phyloP scores from a whole-genome alignment of 2,888 invertebrate species.

The Choreutis nemorana region DNA sequence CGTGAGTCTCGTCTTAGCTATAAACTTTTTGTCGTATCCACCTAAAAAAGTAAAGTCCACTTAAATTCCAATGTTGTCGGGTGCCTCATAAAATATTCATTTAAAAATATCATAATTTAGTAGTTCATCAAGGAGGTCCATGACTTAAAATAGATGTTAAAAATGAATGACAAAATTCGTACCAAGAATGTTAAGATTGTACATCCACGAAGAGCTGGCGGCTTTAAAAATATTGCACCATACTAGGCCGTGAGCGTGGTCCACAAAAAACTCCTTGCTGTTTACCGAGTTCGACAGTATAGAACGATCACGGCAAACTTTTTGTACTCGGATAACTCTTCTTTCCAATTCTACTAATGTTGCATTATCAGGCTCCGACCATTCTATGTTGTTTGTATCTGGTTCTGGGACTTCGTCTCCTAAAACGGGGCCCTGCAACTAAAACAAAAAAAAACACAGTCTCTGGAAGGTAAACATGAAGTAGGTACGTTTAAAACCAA shows the following conservation, averaged over 20 bases:
- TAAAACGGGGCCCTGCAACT: conserved; percentile 48
- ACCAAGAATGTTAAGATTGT: conserved; percentile 79
- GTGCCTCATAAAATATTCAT: neutral
- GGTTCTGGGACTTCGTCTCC: conserved; percentile 33
- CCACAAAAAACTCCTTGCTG: conserved; percentile 78
- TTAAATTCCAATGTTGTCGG: neutral
- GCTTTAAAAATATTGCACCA: conserved; percentile 83
- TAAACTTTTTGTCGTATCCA: conserved; percentile 67
- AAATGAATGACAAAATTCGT: conserved; percentile 11
- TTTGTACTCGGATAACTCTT: conserved; percentile 46
- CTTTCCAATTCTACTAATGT: conserved; percentile 54
- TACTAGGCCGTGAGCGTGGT: conserved; percentile 70
- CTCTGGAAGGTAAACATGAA: no score
- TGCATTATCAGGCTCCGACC: conserved; percentile 42
- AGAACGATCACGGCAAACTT: conserved; percentile 50
- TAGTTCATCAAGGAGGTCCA: neutral
- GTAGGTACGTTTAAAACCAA: no score
- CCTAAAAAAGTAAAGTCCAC: conserved; percentile 32
- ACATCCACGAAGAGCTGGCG: conserved; percentile 82
- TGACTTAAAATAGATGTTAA: neutral
- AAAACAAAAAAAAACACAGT: conserved; percentile 9
- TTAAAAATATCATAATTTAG: neutral
- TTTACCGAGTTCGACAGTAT: conserved; percentile 59
- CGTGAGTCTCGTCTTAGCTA: conserved; percentile 66
- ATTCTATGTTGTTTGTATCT: conserved; percentile 19